Percentiles rank a stretch among this genome's conserved stretches.
Evolutionary conservation across 2,113 vertebrate species (phyloP).

Genomic region (Natator depressus): DNA sequence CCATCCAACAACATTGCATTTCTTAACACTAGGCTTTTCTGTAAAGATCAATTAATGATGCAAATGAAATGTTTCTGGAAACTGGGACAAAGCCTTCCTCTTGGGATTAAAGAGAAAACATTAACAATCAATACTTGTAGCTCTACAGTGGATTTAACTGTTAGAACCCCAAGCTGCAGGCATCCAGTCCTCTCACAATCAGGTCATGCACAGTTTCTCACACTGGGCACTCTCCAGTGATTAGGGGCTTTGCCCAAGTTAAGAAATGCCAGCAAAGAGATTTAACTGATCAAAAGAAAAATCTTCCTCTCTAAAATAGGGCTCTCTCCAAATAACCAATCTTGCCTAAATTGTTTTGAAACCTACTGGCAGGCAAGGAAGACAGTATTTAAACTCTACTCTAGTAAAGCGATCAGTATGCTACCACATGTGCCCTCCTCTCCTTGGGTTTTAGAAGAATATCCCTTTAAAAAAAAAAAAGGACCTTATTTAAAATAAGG

Average conservation of each 20-base stretch:
- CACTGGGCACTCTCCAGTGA: not conserved
- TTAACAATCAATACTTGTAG: slow-evolving; percentile 31
- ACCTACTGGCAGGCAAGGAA: slow-evolving; percentile 42
- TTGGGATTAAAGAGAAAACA: not conserved
- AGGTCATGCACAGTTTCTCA: not conserved
- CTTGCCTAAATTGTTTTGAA: slow-evolving; percentile 55
- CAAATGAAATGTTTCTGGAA: slow-evolving; percentile 27
- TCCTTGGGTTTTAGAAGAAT: not conserved
- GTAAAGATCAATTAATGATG: slow-evolving; percentile 24
- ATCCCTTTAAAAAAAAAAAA: not conserved
- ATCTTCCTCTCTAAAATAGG: not conserved
- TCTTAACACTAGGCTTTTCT: not conserved
- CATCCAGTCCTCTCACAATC: not conserved
- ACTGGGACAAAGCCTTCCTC: slow-evolving; percentile 20
- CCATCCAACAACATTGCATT: not conserved
- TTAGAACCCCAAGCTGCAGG: slow-evolving; percentile 16
- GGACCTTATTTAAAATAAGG: not conserved
- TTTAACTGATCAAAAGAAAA: slow-evolving; percentile 17
- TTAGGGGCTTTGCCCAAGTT: not conserved
- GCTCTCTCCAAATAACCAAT: slow-evolving; percentile 47
- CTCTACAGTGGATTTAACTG: slow-evolving; percentile 26
- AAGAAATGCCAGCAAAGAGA: not conserved
- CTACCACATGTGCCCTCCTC: not conserved
- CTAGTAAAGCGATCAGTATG: not conserved
- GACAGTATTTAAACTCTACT: not conserved